Conservation (phyloP, 2,113 vertebrate genomes). For the Acanthochromis polyacanthus region DNA sequence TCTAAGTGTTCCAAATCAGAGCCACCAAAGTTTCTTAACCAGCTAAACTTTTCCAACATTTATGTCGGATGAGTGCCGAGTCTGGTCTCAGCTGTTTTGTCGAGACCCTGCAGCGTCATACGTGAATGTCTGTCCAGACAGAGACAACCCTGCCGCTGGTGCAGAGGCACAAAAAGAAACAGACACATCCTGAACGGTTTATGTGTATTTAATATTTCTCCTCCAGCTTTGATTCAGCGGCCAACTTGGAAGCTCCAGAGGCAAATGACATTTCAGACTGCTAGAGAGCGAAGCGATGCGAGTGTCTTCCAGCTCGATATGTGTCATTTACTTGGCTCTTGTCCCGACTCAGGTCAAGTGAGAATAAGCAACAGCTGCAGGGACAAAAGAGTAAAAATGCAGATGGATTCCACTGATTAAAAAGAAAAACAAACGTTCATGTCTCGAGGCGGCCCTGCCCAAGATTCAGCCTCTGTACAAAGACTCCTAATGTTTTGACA, state of each 20-base stretch:
- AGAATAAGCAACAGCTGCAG: constrained; percentile 41
- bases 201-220: neutral
- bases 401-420: constrained; percentile 12
- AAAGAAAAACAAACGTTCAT: constrained; percentile 4
- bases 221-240: neutral
- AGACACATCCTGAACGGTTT: neutral
- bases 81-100: no score
- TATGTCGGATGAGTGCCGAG: neutral
- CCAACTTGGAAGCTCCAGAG: constrained; percentile 1
- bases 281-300: neutral
- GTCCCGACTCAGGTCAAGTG: neutral
- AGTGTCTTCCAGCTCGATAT: neutral
- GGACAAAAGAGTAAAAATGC: constrained; percentile 26
- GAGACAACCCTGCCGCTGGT: no score
- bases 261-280: neutral
- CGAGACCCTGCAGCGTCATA: no score
- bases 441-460: constrained; percentile 4
- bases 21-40: neutral
- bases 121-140: no score
- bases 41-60: neutral
- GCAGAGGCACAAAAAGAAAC: neutral
- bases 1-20: neutral
- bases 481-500: constrained; percentile 49
- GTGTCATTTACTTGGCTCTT: constrained; percentile 31
- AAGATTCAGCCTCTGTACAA: constrained; percentile 28